Evolutionary conservation across 2,797 vertebrate species (phyloP), one percentile per base, ranked within the genome.

Genomic region (Moxostoma hubbsi): DNA sequence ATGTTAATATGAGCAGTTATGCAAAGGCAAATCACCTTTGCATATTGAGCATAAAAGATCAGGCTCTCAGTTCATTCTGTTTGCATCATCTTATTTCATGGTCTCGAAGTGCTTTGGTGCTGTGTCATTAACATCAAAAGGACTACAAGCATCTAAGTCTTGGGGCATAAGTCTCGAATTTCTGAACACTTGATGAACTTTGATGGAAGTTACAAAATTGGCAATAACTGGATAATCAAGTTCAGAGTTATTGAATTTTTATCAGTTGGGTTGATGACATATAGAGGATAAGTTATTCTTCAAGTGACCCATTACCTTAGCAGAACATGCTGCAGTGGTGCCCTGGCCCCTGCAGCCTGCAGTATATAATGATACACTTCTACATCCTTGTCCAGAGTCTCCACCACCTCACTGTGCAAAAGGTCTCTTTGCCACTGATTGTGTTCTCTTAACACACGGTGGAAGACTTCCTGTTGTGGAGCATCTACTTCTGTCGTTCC

Each of bases 321-420:
- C 82, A 96, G 85, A 79, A 94, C 87, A 80, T 93, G 88, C 36
- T 95, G 93, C 82, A 89, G 89, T 0, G 85, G 85, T 67, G 89
- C 87, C 53, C 90, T 63, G 2, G 83, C 85, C 55, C 87, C 85
- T 77, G 89, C 88, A 58, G 87, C 90, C 76, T 87, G 85, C 36
- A 90, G 85, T 72, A 90, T 69, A 82, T 90, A 94, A 65, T 85
- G 91, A 84, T 91, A 94, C 51, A 96, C 87, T 16, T 96, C 93
- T 0, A 87, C 15, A 80, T 94, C 87, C 79, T 89, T 79, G 81
- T 93, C 91, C 81, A 94, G 71, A 2, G 89, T 87, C 64, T 92
- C 90, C 66, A 95, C 55, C 74, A 94, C 84, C 5, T 88, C 75
- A 0, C 88, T 87, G 45, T 89, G 91, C 50, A 74, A 85, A 58